Evolutionary conservation across 2,113 vertebrate species (phyloP), one percentile per base, ranked within the genome.

Genomic region (Mellivora capensis): DNA sequence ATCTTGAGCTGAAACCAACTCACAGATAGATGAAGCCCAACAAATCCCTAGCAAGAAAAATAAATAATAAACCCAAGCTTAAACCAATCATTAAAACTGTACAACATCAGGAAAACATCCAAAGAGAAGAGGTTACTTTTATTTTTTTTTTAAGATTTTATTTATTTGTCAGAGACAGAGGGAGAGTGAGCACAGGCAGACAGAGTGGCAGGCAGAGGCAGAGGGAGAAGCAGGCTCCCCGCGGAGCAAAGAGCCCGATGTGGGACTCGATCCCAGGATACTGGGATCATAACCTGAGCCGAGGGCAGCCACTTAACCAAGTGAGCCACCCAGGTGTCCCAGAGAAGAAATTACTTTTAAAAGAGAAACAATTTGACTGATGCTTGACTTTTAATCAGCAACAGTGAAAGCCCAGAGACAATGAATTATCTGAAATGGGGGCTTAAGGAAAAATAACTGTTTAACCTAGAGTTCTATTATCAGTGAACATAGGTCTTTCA

Each of bases 1-100:
- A n/a, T n/a, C n/a, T n/a, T n/a, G n/a, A n/a, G 54, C 72, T 17
- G 71, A 85, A 81, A 94, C 25, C 39, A 76, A 71, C 31, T 74
- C 47, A 90, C 21, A 95, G 86, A 91, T 57, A 95, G 21, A 59
- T 44, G 42, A 96, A 96, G 34, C 2, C 47, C 31, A 83, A 67
- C 29, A 96, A 89, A 86, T 76, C 29, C 21, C 37, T 18, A 52
- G 8, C 37, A 89, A 69, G 27, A 96, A 94, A 83, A 92, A 85
- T 49, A 42, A 64, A 54, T 94, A 83, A 62, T 88, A 92, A 94
- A 88, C 52, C 20, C 31, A 96, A 95, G 76, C 18, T 25, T n/a
- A 95, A 49, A 91, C 44, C 95, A 95, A 80, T 86, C 49, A 90
- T 54, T 71, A 96, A 94, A 97, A 86, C 10, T 83, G 42, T 23